phyloP scores from a whole-genome alignment of 2,888 invertebrate genomes.

The Drosophila lacicola region DNA sequence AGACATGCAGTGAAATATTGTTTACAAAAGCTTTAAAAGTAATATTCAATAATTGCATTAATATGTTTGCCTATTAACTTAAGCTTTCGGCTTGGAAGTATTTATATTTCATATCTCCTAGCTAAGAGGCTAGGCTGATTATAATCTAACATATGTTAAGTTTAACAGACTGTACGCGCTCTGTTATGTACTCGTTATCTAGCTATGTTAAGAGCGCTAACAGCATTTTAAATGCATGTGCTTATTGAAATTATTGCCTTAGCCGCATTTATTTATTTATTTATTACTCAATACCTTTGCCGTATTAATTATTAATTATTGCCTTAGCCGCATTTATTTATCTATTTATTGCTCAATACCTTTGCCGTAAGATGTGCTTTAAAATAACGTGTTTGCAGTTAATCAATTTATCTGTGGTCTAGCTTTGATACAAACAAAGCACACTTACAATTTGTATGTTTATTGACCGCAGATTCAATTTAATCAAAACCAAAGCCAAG shows the following conservation, averaged over 20 bases:
- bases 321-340: no score
- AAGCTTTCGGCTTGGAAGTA: no score
- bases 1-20: background rate
- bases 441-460: slow-evolving; percentile 17
- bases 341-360: no score
- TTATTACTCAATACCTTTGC: no score
- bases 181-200: background rate
- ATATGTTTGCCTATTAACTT: no score
- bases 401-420: background rate
- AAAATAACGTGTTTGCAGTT: background rate
- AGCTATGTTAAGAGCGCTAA: background rate
- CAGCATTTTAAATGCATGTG: background rate
- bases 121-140: background rate
- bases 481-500: slow-evolving; percentile 28
- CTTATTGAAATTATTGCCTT: no score
- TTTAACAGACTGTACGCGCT: background rate
- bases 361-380: no score
- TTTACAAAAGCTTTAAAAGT: background rate
- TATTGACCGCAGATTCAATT: slow-evolving; percentile 26
- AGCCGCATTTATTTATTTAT: no score
- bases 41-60: background rate
- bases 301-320: no score
- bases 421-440: slow-evolving; percentile 1
- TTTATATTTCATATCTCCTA: no score
- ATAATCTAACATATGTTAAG: background rate